Evolutionary conservation across 1,140 invertebrate species (phyloP).

Genomic region (Mamestra configurata): DNA sequence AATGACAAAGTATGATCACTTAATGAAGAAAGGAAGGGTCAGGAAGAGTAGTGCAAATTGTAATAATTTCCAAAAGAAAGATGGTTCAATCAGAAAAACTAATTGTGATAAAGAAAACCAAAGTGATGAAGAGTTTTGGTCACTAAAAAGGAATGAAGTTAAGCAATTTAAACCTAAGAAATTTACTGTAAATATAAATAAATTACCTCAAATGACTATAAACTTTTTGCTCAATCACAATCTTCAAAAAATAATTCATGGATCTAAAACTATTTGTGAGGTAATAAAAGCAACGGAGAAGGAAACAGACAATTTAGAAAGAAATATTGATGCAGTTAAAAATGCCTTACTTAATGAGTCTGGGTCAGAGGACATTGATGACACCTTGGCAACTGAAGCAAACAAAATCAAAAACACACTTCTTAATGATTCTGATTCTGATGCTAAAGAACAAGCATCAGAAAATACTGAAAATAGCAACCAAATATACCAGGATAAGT

Average conservation of each 20-base stretch:
- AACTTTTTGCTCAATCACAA: conserved; percentile 66
- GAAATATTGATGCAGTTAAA: conserved; percentile 59
- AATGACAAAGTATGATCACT: not conserved
- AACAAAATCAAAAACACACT: conserved; percentile 56
- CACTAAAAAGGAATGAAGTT: conserved; percentile 69
- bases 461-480: conserved; percentile 11
- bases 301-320: conserved; percentile 24
- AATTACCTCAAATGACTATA: conserved; percentile 67
- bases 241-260: conserved; percentile 69
- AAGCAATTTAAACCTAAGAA: conserved; percentile 71
- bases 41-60: conserved; percentile 46
- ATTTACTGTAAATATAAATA: conserved; percentile 68
- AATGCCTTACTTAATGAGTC: conserved; percentile 61
- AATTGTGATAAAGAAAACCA: conserved; percentile 19
- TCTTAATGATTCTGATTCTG: conserved; percentile 61
- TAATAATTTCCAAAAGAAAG: conserved; percentile 48
- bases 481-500: not conserved
- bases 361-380: conserved; percentile 43
- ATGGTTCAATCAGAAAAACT: conserved; percentile 38
- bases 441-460: conserved; percentile 35
- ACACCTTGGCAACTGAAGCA: not conserved
- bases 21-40: conserved; percentile 45
- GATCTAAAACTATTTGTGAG: conserved; percentile 65
- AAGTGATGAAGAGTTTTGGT: conserved; percentile 64
- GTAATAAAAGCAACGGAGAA: conserved; percentile 25